phyloP scores from a whole-genome alignment of 2,797 vertebrate species.

The Acridotheres tristis region DNA sequence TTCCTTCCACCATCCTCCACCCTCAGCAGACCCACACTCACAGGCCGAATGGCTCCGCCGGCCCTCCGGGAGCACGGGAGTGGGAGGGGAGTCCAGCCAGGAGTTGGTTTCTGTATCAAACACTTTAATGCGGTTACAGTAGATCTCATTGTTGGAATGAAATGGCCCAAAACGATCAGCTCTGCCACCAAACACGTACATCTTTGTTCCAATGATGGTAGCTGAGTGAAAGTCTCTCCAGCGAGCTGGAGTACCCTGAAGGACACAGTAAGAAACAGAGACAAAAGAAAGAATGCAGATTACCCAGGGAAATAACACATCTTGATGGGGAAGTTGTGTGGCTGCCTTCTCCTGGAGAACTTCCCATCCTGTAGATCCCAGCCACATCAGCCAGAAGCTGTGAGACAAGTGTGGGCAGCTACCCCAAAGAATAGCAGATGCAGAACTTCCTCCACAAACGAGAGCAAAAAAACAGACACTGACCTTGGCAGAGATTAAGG shows the following conservation, averaged over 20 bases:
- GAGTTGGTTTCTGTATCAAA: slow-evolving; percentile 93
- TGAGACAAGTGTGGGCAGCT: neutral
- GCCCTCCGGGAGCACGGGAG: slow-evolving; percentile 88
- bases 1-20: neutral
- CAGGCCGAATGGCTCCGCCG: slow-evolving; percentile 96
- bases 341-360: neutral
- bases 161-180: slow-evolving; percentile 96
- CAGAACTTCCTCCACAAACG: neutral
- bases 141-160: slow-evolving; percentile 99
- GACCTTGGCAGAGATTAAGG: slow-evolving; percentile 91
- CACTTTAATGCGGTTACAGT: slow-evolving; percentile 97
- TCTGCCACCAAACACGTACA: slow-evolving; percentile 97
- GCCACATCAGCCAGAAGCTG: neutral
- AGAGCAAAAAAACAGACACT: slow-evolving; percentile 57
- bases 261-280: neutral
- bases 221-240: slow-evolving; percentile 99
- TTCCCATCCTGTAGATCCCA: neutral
- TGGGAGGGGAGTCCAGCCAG: slow-evolving; percentile 89
- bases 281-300: neutral
- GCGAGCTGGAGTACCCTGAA: slow-evolving; percentile 89
- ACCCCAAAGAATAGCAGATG: neutral
- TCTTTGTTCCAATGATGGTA: slow-evolving; percentile 93
- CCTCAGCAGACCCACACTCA: slow-evolving; percentile 74
- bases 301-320: neutral
- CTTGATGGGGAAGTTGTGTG: neutral